Conservation (phyloP, 1,140 invertebrate species). For the fruit fly (Drosophila melanogaster) region Release_6_plus_ISO1_MT NT_033779.5:8935001-8935500, state of each 20-base stretch:
- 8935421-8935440: slow-evolving; percentile 85
- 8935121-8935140: neutral
- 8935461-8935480: slow-evolving; percentile 85
- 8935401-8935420: slow-evolving; percentile 87
- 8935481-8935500: slow-evolving; percentile 86
- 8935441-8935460: slow-evolving; percentile 85
- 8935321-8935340: slow-evolving; percentile 91
- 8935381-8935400: slow-evolving; percentile 92
- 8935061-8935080: slow-evolving; percentile 76
- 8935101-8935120: neutral
- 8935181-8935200: slow-evolving; percentile 87
- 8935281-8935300: slow-evolving; percentile 94
- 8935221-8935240: slow-evolving; percentile 87
- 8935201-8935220: slow-evolving; percentile 88
- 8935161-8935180: slow-evolving; percentile 89
- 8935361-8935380: slow-evolving; percentile 92
- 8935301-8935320: slow-evolving; percentile 93
- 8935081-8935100: slow-evolving; percentile 25
- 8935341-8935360: slow-evolving; percentile 90
- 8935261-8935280: slow-evolving; percentile 92
- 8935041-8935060: slow-evolving; percentile 90
- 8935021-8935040: slow-evolving; percentile 88
- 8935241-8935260: slow-evolving; percentile 91
- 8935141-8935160: slow-evolving; percentile 87
- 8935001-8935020: slow-evolving; percentile 85